Percentiles rank a stretch among this genome's conserved stretches.
phyloP scores from a whole-genome alignment of 2,113 vertebrate genomes.

The Lipophrys pholis region DNA sequence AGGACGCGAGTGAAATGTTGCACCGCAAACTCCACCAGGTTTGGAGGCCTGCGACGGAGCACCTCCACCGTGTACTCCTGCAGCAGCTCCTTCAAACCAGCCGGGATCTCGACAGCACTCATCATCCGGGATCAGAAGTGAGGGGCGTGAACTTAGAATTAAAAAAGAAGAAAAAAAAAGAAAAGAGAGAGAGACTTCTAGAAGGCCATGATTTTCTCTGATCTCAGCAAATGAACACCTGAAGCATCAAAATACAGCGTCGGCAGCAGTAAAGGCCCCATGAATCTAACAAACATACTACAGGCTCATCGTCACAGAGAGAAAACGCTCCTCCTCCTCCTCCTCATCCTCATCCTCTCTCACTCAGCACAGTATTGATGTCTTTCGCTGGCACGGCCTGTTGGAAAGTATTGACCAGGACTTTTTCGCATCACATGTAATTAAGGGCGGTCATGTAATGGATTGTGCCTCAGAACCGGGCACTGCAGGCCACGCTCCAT shows the following conservation, averaged over 20 bases:
- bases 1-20: conserved; percentile 88
- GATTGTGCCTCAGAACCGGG: conserved; percentile 24
- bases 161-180: not conserved
- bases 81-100: conserved; percentile 90
- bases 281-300: conserved; percentile 14
- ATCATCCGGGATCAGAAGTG: conserved; percentile 38
- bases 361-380: conserved; percentile 62
- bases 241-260: conserved; percentile 7
- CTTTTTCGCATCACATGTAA: conserved; percentile 58
- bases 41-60: conserved; percentile 85
- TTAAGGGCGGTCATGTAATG: conserved; percentile 50
- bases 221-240: not conserved
- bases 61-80: conserved; percentile 94
- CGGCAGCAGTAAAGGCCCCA: not conserved
- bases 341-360: conserved; percentile 21
- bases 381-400: conserved; percentile 61
- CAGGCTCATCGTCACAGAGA: not conserved
- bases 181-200: not conserved
- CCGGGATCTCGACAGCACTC: conserved; percentile 89
- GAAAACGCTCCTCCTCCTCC: not conserved
- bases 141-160: not conserved
- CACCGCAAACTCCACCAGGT: conserved; percentile 90
- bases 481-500: no score
- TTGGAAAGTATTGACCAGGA: conserved; percentile 78
- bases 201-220: conserved; percentile 4